Evolutionary conservation across 2,888 invertebrate species (phyloP).

Genomic region (Thalpophila matura): DNA sequence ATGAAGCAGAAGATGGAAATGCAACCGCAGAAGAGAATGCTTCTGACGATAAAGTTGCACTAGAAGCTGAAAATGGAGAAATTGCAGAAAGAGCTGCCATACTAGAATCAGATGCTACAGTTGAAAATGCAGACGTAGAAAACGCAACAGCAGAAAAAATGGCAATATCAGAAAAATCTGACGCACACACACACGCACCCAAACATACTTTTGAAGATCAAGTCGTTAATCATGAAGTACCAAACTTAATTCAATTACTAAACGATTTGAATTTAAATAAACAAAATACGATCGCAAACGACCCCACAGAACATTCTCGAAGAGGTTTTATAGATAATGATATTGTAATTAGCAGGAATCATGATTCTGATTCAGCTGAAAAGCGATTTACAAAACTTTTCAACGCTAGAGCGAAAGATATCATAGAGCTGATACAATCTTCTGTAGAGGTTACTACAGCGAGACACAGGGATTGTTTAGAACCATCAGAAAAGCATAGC

Average conservation of each 20-base stretch:
- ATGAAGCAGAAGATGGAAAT: not conserved
- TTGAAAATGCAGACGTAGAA: not conserved
- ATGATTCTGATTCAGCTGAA: conserved; percentile 16
- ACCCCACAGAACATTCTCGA: not conserved
- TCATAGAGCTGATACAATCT: conserved; percentile 37
- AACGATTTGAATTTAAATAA: too few relatives aligned
- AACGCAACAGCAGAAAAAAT: not conserved
- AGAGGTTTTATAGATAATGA: conserved; percentile 11
- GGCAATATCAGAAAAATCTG: not conserved
- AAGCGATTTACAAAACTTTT: conserved; percentile 30
- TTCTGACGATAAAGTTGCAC: not conserved
- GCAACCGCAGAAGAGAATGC: not conserved
- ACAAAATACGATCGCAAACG: not conserved
- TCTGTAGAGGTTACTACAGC: conserved; percentile 37
- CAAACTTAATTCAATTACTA: too few relatives aligned
- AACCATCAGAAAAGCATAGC: not conserved
- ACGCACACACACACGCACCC: not conserved
- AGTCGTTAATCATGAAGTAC: too few relatives aligned
- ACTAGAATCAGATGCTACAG: not conserved
- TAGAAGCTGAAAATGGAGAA: not conserved
- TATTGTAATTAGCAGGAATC: conserved; percentile 33
- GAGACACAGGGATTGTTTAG: not conserved
- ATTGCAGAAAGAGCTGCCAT: not conserved
- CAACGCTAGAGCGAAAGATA: conserved; percentile 4
- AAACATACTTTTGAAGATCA: too few relatives aligned